Conservation (phyloP, 2,888 invertebrate species). For the Agonopterix heracliana region DNA sequence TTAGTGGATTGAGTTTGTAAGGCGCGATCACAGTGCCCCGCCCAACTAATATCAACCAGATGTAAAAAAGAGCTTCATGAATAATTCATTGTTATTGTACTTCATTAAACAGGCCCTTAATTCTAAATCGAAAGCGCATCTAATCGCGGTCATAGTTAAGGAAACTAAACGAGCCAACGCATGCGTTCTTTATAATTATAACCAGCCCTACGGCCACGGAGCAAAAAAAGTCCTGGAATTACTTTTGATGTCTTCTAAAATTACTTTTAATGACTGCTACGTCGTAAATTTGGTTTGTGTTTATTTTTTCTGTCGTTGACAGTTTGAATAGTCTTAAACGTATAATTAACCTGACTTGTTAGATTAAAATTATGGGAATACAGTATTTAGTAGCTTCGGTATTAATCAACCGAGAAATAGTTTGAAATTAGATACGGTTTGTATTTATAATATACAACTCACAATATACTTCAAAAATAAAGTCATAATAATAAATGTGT, state of each 20-base stretch:
- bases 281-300: conserved; percentile 14
- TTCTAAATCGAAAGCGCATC: conserved; percentile 43
- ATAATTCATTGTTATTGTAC: conserved; percentile 44
- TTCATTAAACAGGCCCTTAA: conserved; percentile 35
- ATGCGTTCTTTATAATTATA: conserved; percentile 16
- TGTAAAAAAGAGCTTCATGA: conserved; percentile 36
- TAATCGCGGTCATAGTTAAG: conserved; percentile 33
- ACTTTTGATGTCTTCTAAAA: conserved; percentile 12
- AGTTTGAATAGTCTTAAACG: conserved; percentile 9
- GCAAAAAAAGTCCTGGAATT: conserved; percentile 17
- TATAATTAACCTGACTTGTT: neutral
- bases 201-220: conserved; percentile 11
- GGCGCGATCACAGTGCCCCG: conserved; percentile 12
- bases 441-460: no score
- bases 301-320: conserved; percentile 15
- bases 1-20: conserved; percentile 5
- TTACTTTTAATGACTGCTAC: conserved; percentile 8
- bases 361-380: neutral
- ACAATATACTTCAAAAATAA: conserved; percentile 1
- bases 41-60: conserved; percentile 29
- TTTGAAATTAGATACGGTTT: no score
- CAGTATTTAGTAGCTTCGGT: no score
- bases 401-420: no score
- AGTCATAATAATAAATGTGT: conserved; percentile 7
- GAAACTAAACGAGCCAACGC: conserved; percentile 8